Base-by-base conservation (phyloP, 2,888 invertebrate species). In the Caenorhabditis drosophilae region DNA sequence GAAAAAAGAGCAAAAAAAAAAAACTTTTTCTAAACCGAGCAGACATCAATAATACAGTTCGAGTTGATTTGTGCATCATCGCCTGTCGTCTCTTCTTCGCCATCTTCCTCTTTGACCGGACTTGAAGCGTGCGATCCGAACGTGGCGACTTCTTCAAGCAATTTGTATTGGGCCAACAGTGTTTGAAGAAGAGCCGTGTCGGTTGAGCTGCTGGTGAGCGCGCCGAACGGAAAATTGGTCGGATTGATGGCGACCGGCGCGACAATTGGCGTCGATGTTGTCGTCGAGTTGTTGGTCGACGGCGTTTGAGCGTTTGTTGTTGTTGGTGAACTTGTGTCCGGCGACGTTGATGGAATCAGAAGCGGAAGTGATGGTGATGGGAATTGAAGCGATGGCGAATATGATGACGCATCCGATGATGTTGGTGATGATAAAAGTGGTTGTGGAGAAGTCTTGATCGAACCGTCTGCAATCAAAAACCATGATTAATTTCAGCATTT, bases 41-140 rank as follows among this genome's bases (percentile, higher is more conserved):
- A 64, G 4, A 72, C 72, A 44, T 72, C 72, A 26, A 72, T 72
- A 22, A 72, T 63, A 23, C 54, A 42, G 42, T 72, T 69, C 2
- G 67, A 54, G 36, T 59, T 53, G 23, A 63, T 26, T 7, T 20
- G 18, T 9, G 34, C 18, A 7, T 47, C 34, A 35, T 18, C 31
- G 23, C 50, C 54, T 2, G n/a, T 12, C 9, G 15, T 57, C 15
- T 27, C 16, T n/a, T 55, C 58, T 9, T 52, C 56, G 27, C 51
- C 59, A 4, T 56, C 62, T 4, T 53, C 62, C 11, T 56, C 57
- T 23, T 58, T 55, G 9, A 49, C 50, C 22, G 58, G 64, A 47
- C 54, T 58, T 31, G 64, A 58, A 9, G 58, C 49, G n/a, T 40
- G 48, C 1, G 57, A 58, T 25, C 36, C 50, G 15, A 50, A 46